These are phyloP conservation scores for Lycia hirtaria DNA, from an alignment of 2,888 invertebrate genomes.

Conservation along the genomic window DNA sequence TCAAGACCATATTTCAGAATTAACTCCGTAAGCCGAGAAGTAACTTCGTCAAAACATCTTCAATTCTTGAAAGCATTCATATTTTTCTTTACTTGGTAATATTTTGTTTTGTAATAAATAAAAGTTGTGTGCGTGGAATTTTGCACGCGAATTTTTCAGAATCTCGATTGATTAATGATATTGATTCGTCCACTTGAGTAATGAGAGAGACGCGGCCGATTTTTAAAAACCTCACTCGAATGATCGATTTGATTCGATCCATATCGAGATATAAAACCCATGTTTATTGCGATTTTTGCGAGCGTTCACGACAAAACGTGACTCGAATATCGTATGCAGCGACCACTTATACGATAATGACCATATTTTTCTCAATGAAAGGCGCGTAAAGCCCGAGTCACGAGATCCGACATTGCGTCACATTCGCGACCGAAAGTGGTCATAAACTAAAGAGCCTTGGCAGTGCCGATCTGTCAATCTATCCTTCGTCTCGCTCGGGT, in stretches of 20 bases:
- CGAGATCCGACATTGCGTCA: constrained; percentile 71
- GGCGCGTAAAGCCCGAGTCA: constrained; percentile 54
- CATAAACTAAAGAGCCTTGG: constrained; percentile 79
- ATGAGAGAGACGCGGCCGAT: constrained; percentile 38
- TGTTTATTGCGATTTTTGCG: constrained; percentile 60
- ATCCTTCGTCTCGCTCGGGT: constrained; percentile 61
- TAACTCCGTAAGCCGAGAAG: constrained; percentile 23
- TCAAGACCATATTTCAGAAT: constrained; percentile 33
- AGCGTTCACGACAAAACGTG: constrained; percentile 57
- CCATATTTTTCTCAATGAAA: constrained; percentile 69
- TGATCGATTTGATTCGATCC: constrained; percentile 57
- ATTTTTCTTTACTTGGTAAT: constrained; percentile 28
- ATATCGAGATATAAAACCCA: constrained; percentile 56
- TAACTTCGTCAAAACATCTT: constrained; percentile 38
- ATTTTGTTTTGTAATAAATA: too few species aligned
- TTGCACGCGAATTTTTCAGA: constrained; percentile 29
- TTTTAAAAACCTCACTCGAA: constrained; percentile 38
- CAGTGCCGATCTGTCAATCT: constrained; percentile 71
- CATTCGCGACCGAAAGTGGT: constrained; percentile 75
- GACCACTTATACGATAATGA: constrained; percentile 58
- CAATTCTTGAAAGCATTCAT: constrained; percentile 30
- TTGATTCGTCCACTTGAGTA: constrained; percentile 39
- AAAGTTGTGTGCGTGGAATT: constrained; percentile 32
- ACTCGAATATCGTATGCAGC: constrained; percentile 66
- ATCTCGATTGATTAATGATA: constrained; percentile 38